Evolutionary conservation across 2,888 invertebrate genomes (phyloP), one percentile per base, ranked within the genome.

Genomic region (Coenonympha arcania): DNA sequence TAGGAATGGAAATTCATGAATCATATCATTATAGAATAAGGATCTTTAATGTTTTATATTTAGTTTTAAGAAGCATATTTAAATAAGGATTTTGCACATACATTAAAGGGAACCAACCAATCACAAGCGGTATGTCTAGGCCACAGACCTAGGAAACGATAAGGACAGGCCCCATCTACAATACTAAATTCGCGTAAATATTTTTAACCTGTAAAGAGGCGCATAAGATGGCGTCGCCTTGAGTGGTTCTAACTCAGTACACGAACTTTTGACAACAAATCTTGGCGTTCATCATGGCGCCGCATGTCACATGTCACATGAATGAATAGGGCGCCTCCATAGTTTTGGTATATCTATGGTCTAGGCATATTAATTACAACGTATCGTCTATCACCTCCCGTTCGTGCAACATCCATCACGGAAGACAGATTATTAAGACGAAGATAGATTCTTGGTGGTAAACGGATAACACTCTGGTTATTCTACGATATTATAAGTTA

Each of bases 1-100:
- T 45, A 26, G 13, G 45, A 37, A 44, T 20, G 13, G 41, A 49
- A 52, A 62, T 65, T 76, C 74, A 71, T 66, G 66, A 69, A 73
- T 64, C 84, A 84, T 84, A 84, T 84, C 84, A 84, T 77, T 59
- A 64, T 74, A 74, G 68, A 50, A 43, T 80, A 80, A 79, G 76
- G 42, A 54, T 56, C 44, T 58, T 45, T 55, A 43, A 56, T 49
- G 47, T 60, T 56, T 58, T 57, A 50, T 60, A 54, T 54, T 52
- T 49, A 61, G 63, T 59, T 60, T 61, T 59, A 60, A 63, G 58
- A 40, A 39, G 18, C 36, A 41, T 41, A 9, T 15, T 24, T 24
- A 11, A 42, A 13, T 31, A 22, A 24, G 15, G 16, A n/a, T 36
- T 22, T 45, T 36, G 34, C 22, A 15, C 36, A 5, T 2, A 22